Percentiles rank a stretch among this genome's conserved stretches.
Evolutionary conservation across 2,888 invertebrate genomes (phyloP).

Genomic region (Cheiracanthium punctorium): DNA sequence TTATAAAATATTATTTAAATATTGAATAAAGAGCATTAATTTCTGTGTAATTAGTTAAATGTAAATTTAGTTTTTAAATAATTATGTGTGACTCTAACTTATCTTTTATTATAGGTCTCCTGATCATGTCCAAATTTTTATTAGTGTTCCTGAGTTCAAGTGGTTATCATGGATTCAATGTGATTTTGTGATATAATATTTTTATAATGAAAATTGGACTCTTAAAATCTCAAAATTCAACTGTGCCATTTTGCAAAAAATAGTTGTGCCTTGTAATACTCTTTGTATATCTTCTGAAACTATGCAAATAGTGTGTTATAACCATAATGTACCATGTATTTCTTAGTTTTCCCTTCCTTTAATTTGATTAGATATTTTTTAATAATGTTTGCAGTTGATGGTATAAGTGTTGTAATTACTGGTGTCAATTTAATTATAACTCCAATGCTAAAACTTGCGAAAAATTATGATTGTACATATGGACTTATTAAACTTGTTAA

Average conservation of each 20-base stretch:
- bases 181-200: conserved; percentile 68
- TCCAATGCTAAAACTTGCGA: too few species aligned
- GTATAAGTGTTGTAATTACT: background rate
- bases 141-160: conserved; percentile 60
- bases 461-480: too few species aligned
- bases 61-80: too few species aligned
- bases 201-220: conserved; percentile 63
- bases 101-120: conserved; percentile 27
- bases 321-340: background rate
- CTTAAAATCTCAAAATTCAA: conserved; percentile 57
- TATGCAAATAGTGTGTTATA: conserved; percentile 25
- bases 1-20: too few species aligned
- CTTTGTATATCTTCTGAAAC: conserved; percentile 37
- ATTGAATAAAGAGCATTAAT: too few species aligned
- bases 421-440: too few species aligned
- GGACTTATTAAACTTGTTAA: too few species aligned
- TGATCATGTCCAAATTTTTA: conserved; percentile 47
- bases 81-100: background rate
- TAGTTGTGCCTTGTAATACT: conserved; percentile 63
- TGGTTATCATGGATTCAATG: conserved; percentile 42
- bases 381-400: background rate
- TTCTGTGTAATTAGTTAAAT: too few species aligned
- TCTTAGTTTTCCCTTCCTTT: background rate
- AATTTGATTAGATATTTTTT: too few species aligned
- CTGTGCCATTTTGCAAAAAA: conserved; percentile 66